phyloP scores from a whole-genome alignment of 2,888 invertebrate species.

The Endotricha flammealis region DNA sequence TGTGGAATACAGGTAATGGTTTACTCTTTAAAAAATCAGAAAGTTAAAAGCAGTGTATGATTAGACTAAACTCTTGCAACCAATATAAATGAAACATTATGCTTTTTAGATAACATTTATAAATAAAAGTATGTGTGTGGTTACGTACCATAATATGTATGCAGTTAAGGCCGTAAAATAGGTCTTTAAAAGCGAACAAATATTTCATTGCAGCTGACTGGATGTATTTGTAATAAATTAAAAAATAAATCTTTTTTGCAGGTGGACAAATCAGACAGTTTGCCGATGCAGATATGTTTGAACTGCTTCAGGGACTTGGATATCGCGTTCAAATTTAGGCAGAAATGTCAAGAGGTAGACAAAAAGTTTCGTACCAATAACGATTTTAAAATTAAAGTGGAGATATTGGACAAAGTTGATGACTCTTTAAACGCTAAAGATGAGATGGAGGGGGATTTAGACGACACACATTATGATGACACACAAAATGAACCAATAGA shows the following conservation, averaged over 20 bases:
- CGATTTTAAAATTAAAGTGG: constrained; percentile 41
- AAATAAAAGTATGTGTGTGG: too few relatives aligned
- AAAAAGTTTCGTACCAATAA: constrained; percentile 37
- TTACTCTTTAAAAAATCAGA: constrained; percentile 4
- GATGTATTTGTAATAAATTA: too few relatives aligned
- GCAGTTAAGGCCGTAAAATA: too few relatives aligned
- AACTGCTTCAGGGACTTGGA: constrained; percentile 58
- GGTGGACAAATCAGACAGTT: constrained; percentile 56
- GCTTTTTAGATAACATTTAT: too few relatives aligned
- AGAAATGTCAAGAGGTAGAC: constrained; percentile 63
- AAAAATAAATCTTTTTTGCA: too few relatives aligned
- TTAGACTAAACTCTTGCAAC: too few relatives aligned
- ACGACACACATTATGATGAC: constrained; percentile 32
- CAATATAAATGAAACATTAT: too few relatives aligned
- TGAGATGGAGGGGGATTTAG: constrained; percentile 20
- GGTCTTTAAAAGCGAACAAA: too few relatives aligned
- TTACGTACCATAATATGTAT: too few relatives aligned
- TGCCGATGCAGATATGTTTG: constrained; percentile 60
- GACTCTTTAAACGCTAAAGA: constrained; percentile 20
- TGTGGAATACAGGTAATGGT: constrained; percentile 54
- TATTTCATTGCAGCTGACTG: too few relatives aligned
- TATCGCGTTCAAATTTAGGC: constrained; percentile 64
- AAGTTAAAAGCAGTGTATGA: too few relatives aligned
- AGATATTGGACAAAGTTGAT: constrained; percentile 32
- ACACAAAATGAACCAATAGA: constrained; percentile 20